Evolutionary conservation across 2,113 vertebrate species (phyloP).

Genomic region (Charadrius vociferus): DNA sequence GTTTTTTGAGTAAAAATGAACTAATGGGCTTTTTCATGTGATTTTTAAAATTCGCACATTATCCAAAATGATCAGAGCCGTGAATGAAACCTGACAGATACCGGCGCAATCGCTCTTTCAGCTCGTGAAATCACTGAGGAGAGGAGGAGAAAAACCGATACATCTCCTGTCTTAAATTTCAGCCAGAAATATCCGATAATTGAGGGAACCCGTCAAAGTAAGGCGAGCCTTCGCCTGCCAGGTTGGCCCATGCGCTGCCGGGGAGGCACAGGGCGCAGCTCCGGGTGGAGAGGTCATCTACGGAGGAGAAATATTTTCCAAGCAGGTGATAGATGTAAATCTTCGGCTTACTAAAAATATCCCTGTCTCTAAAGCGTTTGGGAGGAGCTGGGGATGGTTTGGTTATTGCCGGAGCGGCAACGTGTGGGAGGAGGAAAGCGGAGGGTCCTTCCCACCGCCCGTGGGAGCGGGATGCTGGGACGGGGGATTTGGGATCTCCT

Average conservation of each 20-base stretch:
- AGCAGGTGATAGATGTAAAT: neutral
- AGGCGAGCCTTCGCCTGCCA: neutral
- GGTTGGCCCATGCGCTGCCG: neutral
- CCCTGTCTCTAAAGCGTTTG: neutral
- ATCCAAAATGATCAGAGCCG: neutral
- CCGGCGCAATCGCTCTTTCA: neutral
- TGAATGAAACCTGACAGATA: neutral
- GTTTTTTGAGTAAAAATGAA: neutral
- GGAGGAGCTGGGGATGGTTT: neutral
- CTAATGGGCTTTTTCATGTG: neutral
- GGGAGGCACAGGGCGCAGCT: neutral
- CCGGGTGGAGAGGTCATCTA: neutral
- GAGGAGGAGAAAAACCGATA: neutral
- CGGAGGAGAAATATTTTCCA: neutral
- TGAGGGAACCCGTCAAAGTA: neutral
- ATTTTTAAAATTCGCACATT: neutral
- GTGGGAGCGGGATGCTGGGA: neutral
- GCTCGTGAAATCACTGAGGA: neutral
- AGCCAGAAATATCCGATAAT: neutral
- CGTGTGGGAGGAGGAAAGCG: rapidly evolving
- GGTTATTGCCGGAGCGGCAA: neutral
- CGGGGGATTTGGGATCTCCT: neutral
- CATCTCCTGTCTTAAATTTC: neutral
- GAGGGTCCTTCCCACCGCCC: rapidly evolving
- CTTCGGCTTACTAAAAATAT: neutral